Percentiles rank a stretch among this genome's conserved stretches.
Evolutionary conservation across 2,113 vertebrate genomes (phyloP).

Genomic region (Ammospiza nelsoni): DNA sequence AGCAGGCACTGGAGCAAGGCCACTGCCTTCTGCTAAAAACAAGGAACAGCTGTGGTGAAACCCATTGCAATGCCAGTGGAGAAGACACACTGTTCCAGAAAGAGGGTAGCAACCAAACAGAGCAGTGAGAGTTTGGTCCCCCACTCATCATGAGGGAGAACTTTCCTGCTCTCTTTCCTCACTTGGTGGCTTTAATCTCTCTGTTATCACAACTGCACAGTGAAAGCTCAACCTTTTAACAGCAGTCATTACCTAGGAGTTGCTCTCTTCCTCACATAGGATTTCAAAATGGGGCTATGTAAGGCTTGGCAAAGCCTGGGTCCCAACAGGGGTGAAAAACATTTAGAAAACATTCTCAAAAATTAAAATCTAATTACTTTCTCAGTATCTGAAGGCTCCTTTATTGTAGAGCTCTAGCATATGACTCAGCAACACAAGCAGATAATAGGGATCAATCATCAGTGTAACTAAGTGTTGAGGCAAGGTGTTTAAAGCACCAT

Average conservation of each 20-base stretch:
- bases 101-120: not conserved
- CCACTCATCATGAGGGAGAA: not conserved
- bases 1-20: not conserved
- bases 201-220: fast-evolving
- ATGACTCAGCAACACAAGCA: not conserved
- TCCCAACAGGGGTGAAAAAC: not conserved
- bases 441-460: not conserved
- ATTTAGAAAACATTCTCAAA: not conserved
- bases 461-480: not conserved
- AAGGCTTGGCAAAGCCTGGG: not conserved
- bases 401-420: not conserved
- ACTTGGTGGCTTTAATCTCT: not conserved
- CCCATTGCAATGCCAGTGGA: not conserved
- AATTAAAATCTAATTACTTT: not conserved
- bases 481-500: not conserved
- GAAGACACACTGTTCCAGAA: not conserved
- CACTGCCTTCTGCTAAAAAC: not conserved
- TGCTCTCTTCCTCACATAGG: not conserved
- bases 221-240: not conserved
- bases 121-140: not conserved
- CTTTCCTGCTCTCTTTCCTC: not conserved
- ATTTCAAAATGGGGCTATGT: not conserved
- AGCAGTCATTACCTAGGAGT: not conserved
- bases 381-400: not conserved
- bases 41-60: not conserved